These are phyloP conservation scores for Sitta europaea DNA, from an alignment of 2,113 vertebrate species.

Conservation along the genomic window DNA sequence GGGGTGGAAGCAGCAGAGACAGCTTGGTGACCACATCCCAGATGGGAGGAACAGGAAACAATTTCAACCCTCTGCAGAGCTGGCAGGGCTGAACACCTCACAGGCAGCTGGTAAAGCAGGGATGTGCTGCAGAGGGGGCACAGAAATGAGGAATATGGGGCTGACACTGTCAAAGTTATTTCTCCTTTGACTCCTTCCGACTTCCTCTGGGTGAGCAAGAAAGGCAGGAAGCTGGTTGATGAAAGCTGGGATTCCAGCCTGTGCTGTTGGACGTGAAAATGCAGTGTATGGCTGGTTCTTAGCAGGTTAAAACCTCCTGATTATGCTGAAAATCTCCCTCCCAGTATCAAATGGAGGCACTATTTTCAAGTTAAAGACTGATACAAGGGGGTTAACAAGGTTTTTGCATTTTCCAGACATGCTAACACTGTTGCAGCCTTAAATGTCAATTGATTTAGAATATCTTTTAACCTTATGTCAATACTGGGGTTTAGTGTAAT, in stretches of 20 bases:
- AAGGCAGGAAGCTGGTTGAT: background rate
- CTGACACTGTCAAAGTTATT: background rate
- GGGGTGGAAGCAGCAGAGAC: background rate
- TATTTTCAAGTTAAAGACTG: background rate
- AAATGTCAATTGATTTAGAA: slow-evolving; percentile 64
- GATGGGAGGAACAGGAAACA: background rate
- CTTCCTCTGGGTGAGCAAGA: background rate
- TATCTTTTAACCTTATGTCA: slow-evolving; percentile 56
- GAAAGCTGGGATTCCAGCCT: background rate
- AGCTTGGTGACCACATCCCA: slow-evolving; percentile 2
- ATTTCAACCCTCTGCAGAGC: background rate
- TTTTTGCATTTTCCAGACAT: slow-evolving; percentile 34
- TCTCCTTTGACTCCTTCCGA: background rate
- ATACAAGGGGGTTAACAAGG: background rate
- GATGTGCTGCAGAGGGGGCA: background rate
- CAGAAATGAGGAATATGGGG: background rate
- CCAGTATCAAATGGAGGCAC: background rate
- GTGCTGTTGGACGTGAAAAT: background rate
- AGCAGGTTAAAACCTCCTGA: background rate
- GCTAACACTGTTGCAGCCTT: slow-evolving; percentile 23
- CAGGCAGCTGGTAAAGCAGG: rapidly evolving
- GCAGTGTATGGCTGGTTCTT: background rate
- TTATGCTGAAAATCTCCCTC: background rate
- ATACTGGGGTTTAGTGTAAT: slow-evolving; percentile 35
- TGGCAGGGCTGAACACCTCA: background rate